A percentile compares a stretch with the other conserved stretches of the same genome.
Conservation (phyloP, 2,113 vertebrate species). For the Theristicus caerulescens region DNA sequence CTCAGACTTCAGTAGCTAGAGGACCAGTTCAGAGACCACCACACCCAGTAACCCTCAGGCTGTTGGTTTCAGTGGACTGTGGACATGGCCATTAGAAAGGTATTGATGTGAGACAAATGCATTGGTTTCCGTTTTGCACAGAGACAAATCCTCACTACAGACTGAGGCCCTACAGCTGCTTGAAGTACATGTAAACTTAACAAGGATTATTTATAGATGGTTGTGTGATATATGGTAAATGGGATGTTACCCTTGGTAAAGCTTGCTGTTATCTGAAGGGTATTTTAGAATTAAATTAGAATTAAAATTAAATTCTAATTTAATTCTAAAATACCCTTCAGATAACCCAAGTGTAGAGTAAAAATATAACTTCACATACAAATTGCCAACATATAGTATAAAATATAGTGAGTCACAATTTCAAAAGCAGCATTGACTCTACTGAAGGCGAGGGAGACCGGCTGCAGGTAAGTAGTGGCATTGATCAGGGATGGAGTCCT, state of each 20-base stretch:
- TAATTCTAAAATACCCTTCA: not conserved
- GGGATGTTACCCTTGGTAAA: not conserved
- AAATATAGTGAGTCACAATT: not conserved
- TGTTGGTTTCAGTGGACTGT: not conserved
- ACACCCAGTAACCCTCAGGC: not conserved
- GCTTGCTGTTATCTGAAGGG: not conserved
- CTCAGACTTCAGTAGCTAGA: not conserved
- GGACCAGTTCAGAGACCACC: not conserved
- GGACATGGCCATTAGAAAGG: not conserved
- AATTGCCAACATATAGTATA: not conserved
- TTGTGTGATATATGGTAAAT: not conserved
- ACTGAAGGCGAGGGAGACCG: not conserved
- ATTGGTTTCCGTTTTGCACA: not conserved
- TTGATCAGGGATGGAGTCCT: not conserved
- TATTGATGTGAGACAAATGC: not conserved
- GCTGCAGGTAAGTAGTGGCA: not conserved
- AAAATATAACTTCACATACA: not conserved
- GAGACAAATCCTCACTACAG: not conserved
- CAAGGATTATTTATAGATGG: not conserved
- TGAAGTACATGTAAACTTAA: not conserved
- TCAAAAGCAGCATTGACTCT: not conserved
- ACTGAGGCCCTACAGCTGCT: not conserved
- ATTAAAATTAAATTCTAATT: not conserved
- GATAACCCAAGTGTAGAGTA: not conserved
- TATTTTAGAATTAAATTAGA: not conserved